phyloP scores from a whole-genome alignment of 2,113 vertebrate genomes.

The Esox niger region DNA sequence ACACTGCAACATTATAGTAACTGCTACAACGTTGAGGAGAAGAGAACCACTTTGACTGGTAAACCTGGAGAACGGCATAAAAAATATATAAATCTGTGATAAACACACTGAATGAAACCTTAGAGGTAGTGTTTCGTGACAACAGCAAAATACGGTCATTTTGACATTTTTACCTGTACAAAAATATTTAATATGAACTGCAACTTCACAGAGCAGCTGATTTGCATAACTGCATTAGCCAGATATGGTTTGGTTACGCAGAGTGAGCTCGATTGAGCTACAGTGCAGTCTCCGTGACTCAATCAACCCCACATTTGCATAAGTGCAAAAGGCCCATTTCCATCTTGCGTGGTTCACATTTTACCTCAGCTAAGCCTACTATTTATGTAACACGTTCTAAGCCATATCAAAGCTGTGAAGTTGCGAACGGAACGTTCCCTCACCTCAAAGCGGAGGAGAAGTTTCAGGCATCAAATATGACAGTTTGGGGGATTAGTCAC shows the following conservation, averaged over 20 bases:
- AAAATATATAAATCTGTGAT: too few species aligned
- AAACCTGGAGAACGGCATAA: too few species aligned
- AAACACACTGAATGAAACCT: too few species aligned
- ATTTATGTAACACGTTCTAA: too few species aligned
- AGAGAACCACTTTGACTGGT: too few species aligned
- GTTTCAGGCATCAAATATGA: background rate
- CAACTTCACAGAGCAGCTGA: constrained; percentile 15
- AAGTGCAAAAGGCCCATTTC: constrained; percentile 15
- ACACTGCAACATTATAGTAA: background rate
- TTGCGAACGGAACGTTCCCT: too few species aligned
- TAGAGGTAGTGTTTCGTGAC: too few species aligned
- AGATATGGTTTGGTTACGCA: constrained; percentile 15
- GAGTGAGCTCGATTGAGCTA: constrained; percentile 12
- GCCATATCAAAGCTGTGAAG: too few species aligned
- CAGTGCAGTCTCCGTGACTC: constrained; percentile 20
- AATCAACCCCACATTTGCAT: constrained; percentile 38
- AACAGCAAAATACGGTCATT: background rate
- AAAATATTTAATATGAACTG: constrained; percentile 30
- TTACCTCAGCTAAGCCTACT: too few species aligned
- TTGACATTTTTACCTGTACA: constrained; percentile 10
- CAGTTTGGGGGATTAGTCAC: background rate
- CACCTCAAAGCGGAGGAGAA: too few species aligned
- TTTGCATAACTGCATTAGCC: constrained; percentile 41
- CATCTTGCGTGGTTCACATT: background rate
- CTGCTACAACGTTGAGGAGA: too few species aligned